Conservation (phyloP, 2,113 vertebrate species). For the Trinectes maculatus region DNA sequence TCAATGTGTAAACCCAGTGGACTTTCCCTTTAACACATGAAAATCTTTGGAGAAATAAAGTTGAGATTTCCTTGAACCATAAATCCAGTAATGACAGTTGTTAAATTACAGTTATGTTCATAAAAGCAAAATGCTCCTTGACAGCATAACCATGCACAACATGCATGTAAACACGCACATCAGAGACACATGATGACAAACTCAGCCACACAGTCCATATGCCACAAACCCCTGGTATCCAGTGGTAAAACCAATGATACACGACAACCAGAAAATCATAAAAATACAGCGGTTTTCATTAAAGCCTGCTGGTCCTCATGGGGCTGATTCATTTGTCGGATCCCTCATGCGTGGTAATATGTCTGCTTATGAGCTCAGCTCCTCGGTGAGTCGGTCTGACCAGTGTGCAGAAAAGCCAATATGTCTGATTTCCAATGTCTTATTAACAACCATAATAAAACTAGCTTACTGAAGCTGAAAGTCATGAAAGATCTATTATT, state of each 20-base stretch:
- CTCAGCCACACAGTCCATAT: not conserved
- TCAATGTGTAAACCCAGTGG: slow-evolving; percentile 16
- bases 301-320: not conserved
- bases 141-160: not conserved
- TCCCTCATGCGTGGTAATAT: slow-evolving; percentile 19
- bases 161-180: not conserved
- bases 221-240: not conserved
- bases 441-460: slow-evolving; percentile 40
- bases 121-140: not conserved
- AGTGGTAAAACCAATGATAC: not conserved
- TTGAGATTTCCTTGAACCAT: not conserved
- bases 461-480: slow-evolving; percentile 7
- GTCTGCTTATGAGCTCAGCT: slow-evolving; percentile 14
- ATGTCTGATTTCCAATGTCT: slow-evolving; percentile 23
- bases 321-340: slow-evolving; percentile 21
- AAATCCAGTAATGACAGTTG: not conserved
- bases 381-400: slow-evolving; percentile 2
- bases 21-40: slow-evolving; percentile 16
- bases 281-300: slow-evolving; percentile 11
- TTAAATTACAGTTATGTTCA: not conserved
- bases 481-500: not conserved
- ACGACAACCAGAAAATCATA: not conserved
- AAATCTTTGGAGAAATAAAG: slow-evolving; percentile 13
- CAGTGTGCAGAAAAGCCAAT: slow-evolving; percentile 14
- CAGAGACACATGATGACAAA: not conserved